Evolutionary conservation across 2,888 invertebrate species (phyloP).

Genomic region (Caenorhabditis imperialis): DNA sequence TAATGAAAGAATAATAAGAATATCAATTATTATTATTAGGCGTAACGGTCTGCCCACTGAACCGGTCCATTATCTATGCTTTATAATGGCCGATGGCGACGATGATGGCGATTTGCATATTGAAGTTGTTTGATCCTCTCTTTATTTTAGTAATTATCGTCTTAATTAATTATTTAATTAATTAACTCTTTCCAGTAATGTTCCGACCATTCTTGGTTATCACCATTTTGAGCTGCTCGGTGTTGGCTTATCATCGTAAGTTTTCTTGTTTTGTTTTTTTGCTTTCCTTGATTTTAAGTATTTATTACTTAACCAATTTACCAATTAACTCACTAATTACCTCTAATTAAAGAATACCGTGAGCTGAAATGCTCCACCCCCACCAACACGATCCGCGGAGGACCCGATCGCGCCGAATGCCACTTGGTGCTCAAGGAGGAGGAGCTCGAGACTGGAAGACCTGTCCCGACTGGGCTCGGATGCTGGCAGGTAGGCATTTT

Average conservation of each 20-base stretch:
- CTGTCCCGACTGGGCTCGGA: conserved; percentile 73
- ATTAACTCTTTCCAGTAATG: conserved; percentile 14
- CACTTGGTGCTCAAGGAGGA: conserved; percentile 75
- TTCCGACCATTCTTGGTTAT: conserved; percentile 22
- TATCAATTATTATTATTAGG: too few species aligned
- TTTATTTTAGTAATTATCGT: too few species aligned
- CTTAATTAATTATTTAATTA: too few species aligned
- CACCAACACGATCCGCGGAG: conserved; percentile 71
- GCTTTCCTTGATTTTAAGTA: background rate
- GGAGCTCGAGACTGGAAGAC: conserved; percentile 69
- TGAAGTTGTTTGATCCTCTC: too few species aligned
- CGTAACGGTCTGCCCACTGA: too few species aligned
- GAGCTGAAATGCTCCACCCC: conserved; percentile 76
- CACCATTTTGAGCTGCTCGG: conserved; percentile 28
- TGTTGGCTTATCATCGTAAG: conserved; percentile 53
- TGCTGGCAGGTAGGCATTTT: conserved; percentile 76
- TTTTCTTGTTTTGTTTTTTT: background rate
- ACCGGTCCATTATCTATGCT: too few species aligned
- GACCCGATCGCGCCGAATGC: conserved; percentile 70
- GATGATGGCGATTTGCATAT: too few species aligned
- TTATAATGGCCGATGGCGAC: too few species aligned
- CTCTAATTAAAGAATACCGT: conserved; percentile 68
- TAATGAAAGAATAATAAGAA: too few species aligned
- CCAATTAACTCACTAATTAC: background rate
- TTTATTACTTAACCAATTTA: too few species aligned